A percentile compares a stretch with the other conserved stretches of the same genome.
Evolutionary conservation across 2,797 vertebrate genomes (phyloP).

Genomic region (Carduelis carduelis): DNA sequence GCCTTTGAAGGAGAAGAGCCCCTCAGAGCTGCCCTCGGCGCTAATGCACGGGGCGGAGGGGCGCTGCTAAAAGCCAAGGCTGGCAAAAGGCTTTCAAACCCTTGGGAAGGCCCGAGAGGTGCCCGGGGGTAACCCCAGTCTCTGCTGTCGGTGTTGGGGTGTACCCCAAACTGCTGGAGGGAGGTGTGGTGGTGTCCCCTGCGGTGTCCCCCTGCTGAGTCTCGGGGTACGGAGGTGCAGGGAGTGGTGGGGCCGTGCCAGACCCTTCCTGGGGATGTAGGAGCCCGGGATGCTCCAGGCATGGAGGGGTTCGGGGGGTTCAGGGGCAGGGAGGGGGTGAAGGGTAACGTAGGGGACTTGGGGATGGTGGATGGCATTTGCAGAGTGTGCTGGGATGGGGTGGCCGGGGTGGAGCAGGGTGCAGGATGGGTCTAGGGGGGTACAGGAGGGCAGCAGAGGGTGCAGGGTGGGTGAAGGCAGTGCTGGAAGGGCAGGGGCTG

Average conservation of each 20-base stretch:
- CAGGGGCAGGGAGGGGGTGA: not conserved
- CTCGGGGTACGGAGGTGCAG: not conserved
- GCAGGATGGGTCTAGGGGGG: not conserved
- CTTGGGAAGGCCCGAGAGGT: not conserved
- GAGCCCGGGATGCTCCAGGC: not conserved
- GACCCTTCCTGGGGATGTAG: not conserved
- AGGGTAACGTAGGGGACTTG: not conserved
- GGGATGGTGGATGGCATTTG: not conserved
- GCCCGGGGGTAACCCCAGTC: not conserved
- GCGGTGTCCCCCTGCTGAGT: fast-evolving
- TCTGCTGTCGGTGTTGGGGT: fast-evolving
- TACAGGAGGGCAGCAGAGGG: not conserved
- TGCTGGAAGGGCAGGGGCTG: no score
- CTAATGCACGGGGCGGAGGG: not conserved
- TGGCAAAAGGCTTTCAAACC: not conserved
- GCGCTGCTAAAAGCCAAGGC: conserved; percentile 38
- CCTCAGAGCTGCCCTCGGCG: not conserved
- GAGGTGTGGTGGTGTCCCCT: not conserved
- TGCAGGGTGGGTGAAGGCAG: no score
- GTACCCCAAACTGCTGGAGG: not conserved
- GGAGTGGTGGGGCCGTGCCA: not conserved
- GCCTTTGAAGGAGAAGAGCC: not conserved
- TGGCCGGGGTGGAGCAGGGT: fast-evolving
- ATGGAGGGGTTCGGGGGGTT: not conserved
- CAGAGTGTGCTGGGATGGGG: not conserved